These are phyloP conservation scores for Phoeniculus purpureus DNA, from an alignment of 2,797 vertebrate genomes.

Conservation along the genomic window DNA sequence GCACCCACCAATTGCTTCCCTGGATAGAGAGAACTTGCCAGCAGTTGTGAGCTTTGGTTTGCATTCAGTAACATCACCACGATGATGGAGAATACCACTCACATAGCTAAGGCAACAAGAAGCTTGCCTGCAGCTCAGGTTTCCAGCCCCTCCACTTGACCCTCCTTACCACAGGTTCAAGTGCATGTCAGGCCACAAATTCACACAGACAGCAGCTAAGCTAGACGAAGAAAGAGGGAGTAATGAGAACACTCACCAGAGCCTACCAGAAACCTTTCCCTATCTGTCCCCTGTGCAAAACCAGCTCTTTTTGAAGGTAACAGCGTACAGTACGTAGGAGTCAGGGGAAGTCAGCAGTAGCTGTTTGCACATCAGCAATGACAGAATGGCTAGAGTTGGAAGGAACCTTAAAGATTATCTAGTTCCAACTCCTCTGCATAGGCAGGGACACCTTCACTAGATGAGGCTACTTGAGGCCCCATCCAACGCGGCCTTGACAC, in stretches of 20 bases:
- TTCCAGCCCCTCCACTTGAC: not conserved
- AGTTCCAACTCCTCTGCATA: no score
- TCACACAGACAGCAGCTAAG: not conserved
- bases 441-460: no score
- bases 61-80: fast-evolving
- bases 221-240: not conserved
- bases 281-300: not conserved
- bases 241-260: not conserved
- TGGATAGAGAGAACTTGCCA: not conserved
- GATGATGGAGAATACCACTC: not conserved
- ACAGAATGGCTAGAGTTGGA: no score
- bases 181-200: not conserved
- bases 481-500: no score
- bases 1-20: not conserved
- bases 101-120: not conserved
- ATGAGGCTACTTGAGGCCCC: no score
- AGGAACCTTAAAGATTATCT: no score
- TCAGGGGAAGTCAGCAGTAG: not conserved
- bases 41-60: not conserved
- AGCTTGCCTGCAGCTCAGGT: not conserved
- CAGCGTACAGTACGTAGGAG: not conserved
- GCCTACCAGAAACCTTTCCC: not conserved
- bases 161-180: fast-evolving
- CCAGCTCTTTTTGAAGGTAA: not conserved
- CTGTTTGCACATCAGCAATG: not conserved